Evolutionary conservation across 2,888 invertebrate species (phyloP).

Genomic region (Xylocampa areola): DNA sequence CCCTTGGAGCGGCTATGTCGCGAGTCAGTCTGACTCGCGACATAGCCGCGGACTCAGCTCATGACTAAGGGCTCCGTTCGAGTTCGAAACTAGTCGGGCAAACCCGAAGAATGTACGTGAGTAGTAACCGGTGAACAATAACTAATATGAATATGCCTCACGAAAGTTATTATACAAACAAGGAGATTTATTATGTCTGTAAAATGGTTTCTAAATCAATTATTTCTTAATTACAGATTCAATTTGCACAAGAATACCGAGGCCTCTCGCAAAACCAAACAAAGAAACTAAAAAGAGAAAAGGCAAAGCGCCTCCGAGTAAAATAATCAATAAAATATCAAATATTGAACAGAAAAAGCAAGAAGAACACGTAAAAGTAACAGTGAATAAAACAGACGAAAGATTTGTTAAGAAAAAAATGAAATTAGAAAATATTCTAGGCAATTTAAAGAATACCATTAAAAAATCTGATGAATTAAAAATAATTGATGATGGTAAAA

Average conservation of each 20-base stretch:
- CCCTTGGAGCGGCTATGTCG: no score
- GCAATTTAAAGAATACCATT: constrained; percentile 66
- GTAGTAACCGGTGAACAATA: no score
- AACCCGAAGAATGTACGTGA: no score
- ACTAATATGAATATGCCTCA: no score
- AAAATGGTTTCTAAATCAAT: no score
- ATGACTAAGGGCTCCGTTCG: no score
- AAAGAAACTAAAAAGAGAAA: constrained; percentile 14
- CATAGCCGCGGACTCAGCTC: no score
- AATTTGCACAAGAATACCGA: constrained; percentile 47
- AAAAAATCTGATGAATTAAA: not conserved
- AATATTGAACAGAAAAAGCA: constrained; percentile 1
- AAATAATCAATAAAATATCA: constrained; percentile 9
- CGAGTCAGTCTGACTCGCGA: no score
- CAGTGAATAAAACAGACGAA: constrained; percentile 45
- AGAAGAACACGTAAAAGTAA: constrained; percentile 26
- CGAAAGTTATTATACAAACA: no score
- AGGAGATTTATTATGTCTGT: no score
- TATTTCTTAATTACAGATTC: constrained; percentile 67
- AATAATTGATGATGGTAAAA: not conserved
- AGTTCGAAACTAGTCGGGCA: no score
- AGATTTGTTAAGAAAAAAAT: constrained; percentile 71
- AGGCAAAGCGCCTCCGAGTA: not conserved
- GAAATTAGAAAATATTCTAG: constrained; percentile 74
- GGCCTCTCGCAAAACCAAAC: not conserved